phyloP scores from a whole-genome alignment of 1,140 invertebrate genomes.

The Listronotus oregonensis region DNA sequence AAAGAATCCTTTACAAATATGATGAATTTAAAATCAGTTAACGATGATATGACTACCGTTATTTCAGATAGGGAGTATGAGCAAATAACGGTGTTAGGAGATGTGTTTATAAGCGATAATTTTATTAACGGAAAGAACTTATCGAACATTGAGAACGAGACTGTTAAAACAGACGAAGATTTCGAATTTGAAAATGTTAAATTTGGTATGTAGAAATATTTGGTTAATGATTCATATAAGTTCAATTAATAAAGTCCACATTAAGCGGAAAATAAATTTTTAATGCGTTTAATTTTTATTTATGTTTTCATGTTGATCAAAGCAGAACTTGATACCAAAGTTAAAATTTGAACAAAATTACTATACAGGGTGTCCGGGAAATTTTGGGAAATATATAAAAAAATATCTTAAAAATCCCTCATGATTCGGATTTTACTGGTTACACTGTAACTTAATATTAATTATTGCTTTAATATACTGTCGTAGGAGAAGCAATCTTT shows the following conservation, averaged over 20 bases:
- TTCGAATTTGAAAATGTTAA: constrained; percentile 48
- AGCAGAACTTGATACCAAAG: too few species aligned
- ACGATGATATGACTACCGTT: constrained; percentile 26
- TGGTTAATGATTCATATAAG: background rate
- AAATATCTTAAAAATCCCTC: too few species aligned
- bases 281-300: too few species aligned
- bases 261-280: too few species aligned
- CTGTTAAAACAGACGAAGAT: constrained; percentile 55
- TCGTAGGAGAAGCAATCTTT: constrained; percentile 24
- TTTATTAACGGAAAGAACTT: constrained; percentile 54
- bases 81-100: constrained; percentile 46
- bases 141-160: constrained; percentile 48
- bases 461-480: background rate
- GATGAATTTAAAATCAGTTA: constrained; percentile 33
- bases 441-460: too few species aligned
- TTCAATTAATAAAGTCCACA: too few species aligned
- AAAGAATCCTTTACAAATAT: constrained; percentile 24
- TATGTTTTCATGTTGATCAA: too few species aligned
- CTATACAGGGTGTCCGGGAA: too few species aligned
- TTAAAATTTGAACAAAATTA: too few species aligned
- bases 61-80: constrained; percentile 51
- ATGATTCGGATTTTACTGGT: too few species aligned
- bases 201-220: constrained; percentile 52
- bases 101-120: constrained; percentile 45
- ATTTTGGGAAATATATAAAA: too few species aligned